phyloP scores from a whole-genome alignment of 2,888 invertebrate species.

The Drosophila atripex region DNA sequence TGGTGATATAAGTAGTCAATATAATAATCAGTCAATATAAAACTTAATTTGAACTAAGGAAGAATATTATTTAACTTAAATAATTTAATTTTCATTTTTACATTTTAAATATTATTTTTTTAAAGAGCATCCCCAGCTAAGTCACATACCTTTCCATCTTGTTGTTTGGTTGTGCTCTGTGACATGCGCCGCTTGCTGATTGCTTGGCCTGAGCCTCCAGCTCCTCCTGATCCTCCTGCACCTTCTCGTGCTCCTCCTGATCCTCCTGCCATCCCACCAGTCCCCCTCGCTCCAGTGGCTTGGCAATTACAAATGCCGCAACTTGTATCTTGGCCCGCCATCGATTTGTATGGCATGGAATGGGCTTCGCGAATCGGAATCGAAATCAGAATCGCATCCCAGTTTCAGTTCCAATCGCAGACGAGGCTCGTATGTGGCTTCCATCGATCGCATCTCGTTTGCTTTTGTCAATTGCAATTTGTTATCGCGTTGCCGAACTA shows the following conservation, averaged over 20 bases:
- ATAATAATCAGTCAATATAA: no score
- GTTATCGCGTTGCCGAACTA: conserved; percentile 66
- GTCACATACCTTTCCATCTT: neutral
- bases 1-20: no score
- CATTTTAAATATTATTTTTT: neutral
- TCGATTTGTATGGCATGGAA: conserved; percentile 74
- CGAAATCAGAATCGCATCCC: conserved; percentile 81
- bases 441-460: conserved; percentile 59
- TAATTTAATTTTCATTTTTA: neutral
- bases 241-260: conserved; percentile 1
- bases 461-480: conserved; percentile 82
- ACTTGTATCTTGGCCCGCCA: conserved; percentile 80
- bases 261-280: conserved; percentile 24
- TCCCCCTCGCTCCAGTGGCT: conserved; percentile 18
- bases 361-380: conserved; percentile 66
- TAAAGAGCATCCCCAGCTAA: neutral
- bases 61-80: neutral
- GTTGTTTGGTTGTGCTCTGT: conserved; percentile 52
- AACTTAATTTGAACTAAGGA: neutral
- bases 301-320: conserved; percentile 75
- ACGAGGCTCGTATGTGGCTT: conserved; percentile 51
- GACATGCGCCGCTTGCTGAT: conserved; percentile 74
- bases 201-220: conserved; percentile 54
- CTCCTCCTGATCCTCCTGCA: conserved; percentile 10
- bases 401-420: conserved; percentile 51